Evolutionary conservation across 2,113 vertebrate species (phyloP).

Genomic region (Porphyrio hochstetteri): DNA sequence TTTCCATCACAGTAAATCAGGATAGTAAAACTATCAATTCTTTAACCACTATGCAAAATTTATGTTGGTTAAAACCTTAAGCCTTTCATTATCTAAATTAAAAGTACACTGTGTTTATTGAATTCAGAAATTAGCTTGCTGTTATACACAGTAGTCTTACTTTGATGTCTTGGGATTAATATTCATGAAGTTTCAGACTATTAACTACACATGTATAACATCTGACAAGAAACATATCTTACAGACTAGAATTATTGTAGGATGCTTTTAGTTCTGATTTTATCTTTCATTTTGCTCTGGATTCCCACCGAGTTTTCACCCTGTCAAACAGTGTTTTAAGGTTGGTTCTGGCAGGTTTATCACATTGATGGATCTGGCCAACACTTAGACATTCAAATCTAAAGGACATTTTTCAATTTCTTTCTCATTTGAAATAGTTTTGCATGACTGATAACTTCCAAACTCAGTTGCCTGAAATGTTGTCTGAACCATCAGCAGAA

Average conservation of each 20-base stretch:
- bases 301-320: not conserved
- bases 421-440: not conserved
- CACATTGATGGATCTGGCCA: not conserved
- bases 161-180: constrained; percentile 43
- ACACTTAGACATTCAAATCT: not conserved
- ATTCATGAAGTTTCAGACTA: constrained; percentile 47
- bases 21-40: not conserved
- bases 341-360: not conserved
- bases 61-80: not conserved
- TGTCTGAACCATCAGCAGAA: not conserved
- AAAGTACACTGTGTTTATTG: constrained; percentile 32
- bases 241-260: not conserved
- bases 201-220: constrained; percentile 1
- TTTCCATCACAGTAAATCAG: constrained; percentile 20
- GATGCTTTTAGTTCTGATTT: not conserved
- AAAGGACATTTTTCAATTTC: not conserved
- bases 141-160: not conserved
- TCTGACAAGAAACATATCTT: not conserved
- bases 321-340: not conserved
- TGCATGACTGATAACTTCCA: not conserved
- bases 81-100: constrained; percentile 63
- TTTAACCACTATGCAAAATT: not conserved
- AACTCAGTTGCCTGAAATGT: not conserved
- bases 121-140: constrained; percentile 13
- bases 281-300: not conserved